Conservation (phyloP, 2,888 invertebrate genomes). For the Gastracanthus pulcherrimus region DNA sequence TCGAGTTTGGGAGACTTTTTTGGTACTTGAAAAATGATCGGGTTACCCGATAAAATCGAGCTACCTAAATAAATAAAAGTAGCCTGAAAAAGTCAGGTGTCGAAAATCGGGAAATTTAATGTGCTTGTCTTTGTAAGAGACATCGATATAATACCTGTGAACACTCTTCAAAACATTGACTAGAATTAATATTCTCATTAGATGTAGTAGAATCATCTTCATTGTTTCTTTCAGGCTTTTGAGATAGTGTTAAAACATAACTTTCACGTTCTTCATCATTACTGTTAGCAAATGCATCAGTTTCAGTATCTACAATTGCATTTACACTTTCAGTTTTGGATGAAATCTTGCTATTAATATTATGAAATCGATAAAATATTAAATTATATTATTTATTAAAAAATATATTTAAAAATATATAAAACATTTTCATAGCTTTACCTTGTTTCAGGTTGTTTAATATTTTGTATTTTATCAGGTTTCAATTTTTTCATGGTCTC, state of each 20-base stretch:
- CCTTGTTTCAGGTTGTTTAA: slow-evolving; percentile 78
- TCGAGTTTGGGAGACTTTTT: too few species aligned
- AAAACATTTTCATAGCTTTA: slow-evolving; percentile 69
- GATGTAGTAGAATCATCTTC: slow-evolving; percentile 50
- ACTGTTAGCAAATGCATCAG: slow-evolving; percentile 59
- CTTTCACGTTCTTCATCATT: slow-evolving; percentile 73
- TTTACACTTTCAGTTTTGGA: background rate
- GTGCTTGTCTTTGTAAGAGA: too few species aligned
- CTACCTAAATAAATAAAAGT: too few species aligned
- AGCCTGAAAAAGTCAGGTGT: too few species aligned
- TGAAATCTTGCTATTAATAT: slow-evolving; percentile 12
- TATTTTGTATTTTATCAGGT: slow-evolving; percentile 61
- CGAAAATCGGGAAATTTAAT: too few species aligned
- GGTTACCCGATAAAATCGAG: too few species aligned
- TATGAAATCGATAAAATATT: background rate
- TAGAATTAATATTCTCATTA: slow-evolving; percentile 58
- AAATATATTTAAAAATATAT: background rate
- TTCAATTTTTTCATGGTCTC: slow-evolving; percentile 69
- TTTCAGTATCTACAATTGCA: slow-evolving; percentile 22
- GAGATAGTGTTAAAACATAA: slow-evolving; percentile 86
- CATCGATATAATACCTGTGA: slow-evolving; percentile 70
- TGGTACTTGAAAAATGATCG: too few species aligned
- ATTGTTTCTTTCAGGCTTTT: slow-evolving; percentile 70
- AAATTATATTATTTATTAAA: background rate
- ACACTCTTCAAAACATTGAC: slow-evolving; percentile 68